A percentile compares a stretch with the other conserved stretches of the same genome.
Evolutionary conservation across 2,888 invertebrate genomes (phyloP).

Genomic region (Papilio elwesi): DNA sequence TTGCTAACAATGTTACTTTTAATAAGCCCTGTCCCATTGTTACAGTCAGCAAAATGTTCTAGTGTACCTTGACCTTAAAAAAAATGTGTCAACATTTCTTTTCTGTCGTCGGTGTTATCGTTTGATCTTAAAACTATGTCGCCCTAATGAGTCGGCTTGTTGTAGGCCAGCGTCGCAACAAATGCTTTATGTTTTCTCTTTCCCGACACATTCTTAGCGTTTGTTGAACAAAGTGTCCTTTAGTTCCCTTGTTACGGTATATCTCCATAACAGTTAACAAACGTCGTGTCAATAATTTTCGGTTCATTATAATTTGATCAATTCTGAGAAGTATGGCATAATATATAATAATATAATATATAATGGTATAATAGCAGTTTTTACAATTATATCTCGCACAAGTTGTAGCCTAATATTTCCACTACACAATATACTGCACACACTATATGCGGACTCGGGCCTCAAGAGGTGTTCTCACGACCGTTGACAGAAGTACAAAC

Average conservation of each 20-base stretch:
- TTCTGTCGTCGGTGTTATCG: conserved; percentile 24
- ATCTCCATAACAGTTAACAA: too few relatives aligned
- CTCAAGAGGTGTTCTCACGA: too few relatives aligned
- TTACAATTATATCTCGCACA: too few relatives aligned
- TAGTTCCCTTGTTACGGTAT: conserved; percentile 1
- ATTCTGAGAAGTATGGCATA: too few relatives aligned
- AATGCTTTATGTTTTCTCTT: conserved; percentile 4
- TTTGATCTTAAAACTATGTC: conserved; percentile 13
- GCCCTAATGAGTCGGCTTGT: conserved; percentile 26
- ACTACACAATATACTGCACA: too few relatives aligned
- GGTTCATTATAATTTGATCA: too few relatives aligned
- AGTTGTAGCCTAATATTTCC: too few relatives aligned
- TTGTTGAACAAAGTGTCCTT: not conserved
- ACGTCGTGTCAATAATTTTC: too few relatives aligned
- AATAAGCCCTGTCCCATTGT: conserved; percentile 13
- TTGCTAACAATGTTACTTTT: conserved; percentile 14
- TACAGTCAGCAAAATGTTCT: conserved; percentile 6
- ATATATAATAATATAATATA: too few relatives aligned
- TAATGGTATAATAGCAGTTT: too few relatives aligned
- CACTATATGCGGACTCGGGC: too few relatives aligned
- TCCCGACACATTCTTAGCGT: not conserved
- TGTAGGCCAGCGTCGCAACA: not conserved
- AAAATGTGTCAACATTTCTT: conserved; percentile 28
- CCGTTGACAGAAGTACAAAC: too few relatives aligned
- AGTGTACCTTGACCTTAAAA: conserved; percentile 15